These are phyloP conservation scores for Philotrypesis tridentata DNA, from an alignment of 1,140 invertebrate species.

Conservation along the genomic window DNA sequence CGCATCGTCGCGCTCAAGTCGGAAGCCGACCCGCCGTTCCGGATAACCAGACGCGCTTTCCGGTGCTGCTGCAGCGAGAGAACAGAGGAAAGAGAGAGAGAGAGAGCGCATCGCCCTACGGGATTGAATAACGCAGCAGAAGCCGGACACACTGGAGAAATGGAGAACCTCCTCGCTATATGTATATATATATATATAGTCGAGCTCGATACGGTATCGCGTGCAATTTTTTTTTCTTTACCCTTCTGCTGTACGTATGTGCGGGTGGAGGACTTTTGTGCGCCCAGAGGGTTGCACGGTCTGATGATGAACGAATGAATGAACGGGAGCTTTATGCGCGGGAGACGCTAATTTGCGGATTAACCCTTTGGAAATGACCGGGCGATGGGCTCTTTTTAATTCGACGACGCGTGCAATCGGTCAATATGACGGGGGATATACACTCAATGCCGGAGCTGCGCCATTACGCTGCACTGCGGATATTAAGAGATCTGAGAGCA, in stretches of 20 bases:
- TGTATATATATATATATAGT: too few species aligned
- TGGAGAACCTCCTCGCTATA: neutral
- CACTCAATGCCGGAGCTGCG: neutral
- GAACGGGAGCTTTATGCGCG: neutral
- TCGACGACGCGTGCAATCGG: neutral
- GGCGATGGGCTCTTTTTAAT: neutral
- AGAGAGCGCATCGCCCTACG: neutral
- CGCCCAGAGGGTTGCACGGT: neutral
- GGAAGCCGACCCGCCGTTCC: constrained; percentile 38
- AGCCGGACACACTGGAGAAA: neutral
- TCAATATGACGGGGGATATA: neutral
- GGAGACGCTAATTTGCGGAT: constrained; percentile 15
- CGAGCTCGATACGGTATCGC: neutral
- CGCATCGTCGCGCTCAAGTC: neutral
- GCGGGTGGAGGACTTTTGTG: neutral
- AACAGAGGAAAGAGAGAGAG: neutral
- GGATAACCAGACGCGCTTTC: constrained; percentile 48
- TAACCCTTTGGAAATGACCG: neutral
- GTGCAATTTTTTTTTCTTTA: neutral
- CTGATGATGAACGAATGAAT: neutral
- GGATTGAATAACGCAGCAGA: constrained; percentile 8
- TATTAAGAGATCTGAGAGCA: neutral
- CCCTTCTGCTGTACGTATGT: neutral
- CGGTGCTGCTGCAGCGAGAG: neutral
- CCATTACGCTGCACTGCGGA: neutral